Percentiles rank a stretch among this genome's conserved stretches.
These are phyloP conservation scores for Clarias magur DNA, from an alignment of 2,113 vertebrate genomes.

Conservation along the genomic window DNA sequence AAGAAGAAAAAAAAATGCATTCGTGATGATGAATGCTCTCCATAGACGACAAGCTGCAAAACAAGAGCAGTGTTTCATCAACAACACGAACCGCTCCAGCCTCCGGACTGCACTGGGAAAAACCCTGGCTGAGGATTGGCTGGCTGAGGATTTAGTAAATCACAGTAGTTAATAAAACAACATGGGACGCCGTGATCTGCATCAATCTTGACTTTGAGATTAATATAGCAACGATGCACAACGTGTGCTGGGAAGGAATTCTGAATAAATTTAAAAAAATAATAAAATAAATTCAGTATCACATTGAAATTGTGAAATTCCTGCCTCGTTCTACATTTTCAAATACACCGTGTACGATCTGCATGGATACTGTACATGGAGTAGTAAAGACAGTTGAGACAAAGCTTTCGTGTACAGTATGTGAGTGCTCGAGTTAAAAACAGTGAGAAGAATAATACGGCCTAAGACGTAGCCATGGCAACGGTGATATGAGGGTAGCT, in stretches of 20 bases:
- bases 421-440: not conserved
- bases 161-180: too few species aligned
- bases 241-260: not conserved
- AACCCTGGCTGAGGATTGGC: not conserved
- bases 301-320: too few species aligned
- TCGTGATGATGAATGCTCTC: not conserved
- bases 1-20: too few species aligned
- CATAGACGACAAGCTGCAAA: not conserved
- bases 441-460: not conserved
- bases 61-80: not conserved
- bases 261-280: not conserved
- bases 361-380: too few species aligned
- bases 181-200: too few species aligned
- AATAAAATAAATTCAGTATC: too few species aligned
- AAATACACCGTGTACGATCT: too few species aligned
- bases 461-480: not conserved
- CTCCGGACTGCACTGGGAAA: not conserved
- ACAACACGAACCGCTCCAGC: not conserved
- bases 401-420: not conserved
- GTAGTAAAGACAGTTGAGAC: not conserved
- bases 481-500: not conserved
- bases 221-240: not conserved
- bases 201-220: too few species aligned
- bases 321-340: too few species aligned
- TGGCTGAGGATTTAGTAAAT: not conserved